Base-by-base conservation (phyloP, 2,888 invertebrate genomes). In the Sphaerophoria rueppellii region DNA sequence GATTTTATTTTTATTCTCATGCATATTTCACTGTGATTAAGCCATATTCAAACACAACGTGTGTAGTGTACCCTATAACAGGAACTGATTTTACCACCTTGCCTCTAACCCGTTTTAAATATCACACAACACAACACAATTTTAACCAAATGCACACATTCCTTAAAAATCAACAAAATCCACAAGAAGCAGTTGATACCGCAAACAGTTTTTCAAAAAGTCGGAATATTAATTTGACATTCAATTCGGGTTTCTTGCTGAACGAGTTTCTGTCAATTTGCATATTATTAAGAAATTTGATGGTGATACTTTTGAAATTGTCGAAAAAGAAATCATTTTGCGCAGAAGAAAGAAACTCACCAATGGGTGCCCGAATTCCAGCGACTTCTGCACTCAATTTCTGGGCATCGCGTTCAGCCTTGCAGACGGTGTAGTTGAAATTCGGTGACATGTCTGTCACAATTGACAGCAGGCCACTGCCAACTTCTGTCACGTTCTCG, bases 381-480 rank as follows among this genome's bases (percentile, higher is more conserved):
- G 90, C 90, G 14, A 91, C 89, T 78, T 90, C 88, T 1, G 92
- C 89, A 9, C 90, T 89, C 35, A 90, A 78, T 75, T 89, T 90
- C 78, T 92, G 92, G 0, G 91, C 89, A 75, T 92, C 91, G 0
- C 89, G 87, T 88, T 92, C 92, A 12, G 91, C 91, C 73, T 91
- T 90, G 87, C 92, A 92, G 11, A 92, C 91, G 1, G 91, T 90
- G 12, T 89, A 89, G 70, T 90, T 90, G 24, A 91, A 91, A 40
- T 88, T 89, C 6, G 81, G 35, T 1, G 89, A 88, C 4, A 73
- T 37, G 6, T 89, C 80, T 5, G 74, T 88, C 12, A 89, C 72
- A 46, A 86, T 72, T 37, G 76, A 75, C 50, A 89, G 82, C 6
- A 82, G 83, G 4, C 87, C 67, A 4, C 88, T 82, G 4, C 90